A percentile compares a stretch with the other conserved stretches of the same genome.
These are phyloP conservation scores for Aleiodes testaceus DNA, from an alignment of 2,888 invertebrate genomes.

Conservation along the genomic window DNA sequence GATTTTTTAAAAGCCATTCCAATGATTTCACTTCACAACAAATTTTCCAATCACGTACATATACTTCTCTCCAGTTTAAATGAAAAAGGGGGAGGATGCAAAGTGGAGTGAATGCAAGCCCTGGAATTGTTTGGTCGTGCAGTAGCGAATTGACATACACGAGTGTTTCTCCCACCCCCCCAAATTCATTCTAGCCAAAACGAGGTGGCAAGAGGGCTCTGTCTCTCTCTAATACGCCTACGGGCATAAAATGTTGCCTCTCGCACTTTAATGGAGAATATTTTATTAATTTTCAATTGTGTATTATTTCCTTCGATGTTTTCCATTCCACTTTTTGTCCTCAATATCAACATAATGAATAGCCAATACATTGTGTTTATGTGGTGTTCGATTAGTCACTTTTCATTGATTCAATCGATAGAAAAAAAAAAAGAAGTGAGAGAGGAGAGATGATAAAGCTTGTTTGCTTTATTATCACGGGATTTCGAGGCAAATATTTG, in stretches of 20 bases:
- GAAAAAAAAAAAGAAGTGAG: too few species aligned
- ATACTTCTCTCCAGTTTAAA: not conserved
- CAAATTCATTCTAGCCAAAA: not conserved
- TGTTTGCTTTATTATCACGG: conserved; percentile 16
- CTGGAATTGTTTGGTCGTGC: conserved; percentile 51
- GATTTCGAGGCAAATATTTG: conserved; percentile 21
- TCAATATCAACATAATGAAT: too few species aligned
- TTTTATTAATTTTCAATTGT: not conserved
- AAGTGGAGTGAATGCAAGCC: conserved; percentile 46
- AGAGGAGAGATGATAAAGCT: too few species aligned
- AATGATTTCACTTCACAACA: too few species aligned
- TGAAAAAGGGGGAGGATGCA: not conserved
- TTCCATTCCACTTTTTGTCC: too few species aligned
- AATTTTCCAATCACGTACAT: too few species aligned
- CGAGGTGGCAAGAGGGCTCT: conserved; percentile 49
- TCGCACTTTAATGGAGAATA: not conserved
- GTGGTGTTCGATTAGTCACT: too few species aligned
- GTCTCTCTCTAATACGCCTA: conserved; percentile 44
- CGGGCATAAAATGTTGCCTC: conserved; percentile 36
- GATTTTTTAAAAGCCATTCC: too few species aligned
- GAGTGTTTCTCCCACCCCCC: conserved; percentile 15
- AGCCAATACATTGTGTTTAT: too few species aligned
- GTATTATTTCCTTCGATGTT: too few species aligned
- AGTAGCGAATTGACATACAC: conserved; percentile 48
- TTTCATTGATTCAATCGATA: too few species aligned